phyloP scores from a whole-genome alignment of 2,888 invertebrate species.

The Eurytoma californica region DNA sequence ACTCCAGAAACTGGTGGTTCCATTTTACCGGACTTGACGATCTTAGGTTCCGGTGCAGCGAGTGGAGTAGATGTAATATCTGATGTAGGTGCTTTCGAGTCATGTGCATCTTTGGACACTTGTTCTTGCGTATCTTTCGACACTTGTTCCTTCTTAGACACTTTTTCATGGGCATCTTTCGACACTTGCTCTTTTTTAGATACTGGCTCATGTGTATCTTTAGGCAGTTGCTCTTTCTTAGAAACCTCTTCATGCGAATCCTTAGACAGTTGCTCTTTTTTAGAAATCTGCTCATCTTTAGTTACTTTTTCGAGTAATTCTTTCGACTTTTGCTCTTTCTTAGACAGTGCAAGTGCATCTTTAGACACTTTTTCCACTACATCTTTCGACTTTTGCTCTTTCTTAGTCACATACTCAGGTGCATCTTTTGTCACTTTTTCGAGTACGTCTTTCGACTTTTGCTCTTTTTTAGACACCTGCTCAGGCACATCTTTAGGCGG shows the following conservation, averaged over 20 bases:
- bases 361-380: neutral
- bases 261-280: neutral
- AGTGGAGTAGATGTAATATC: neutral
- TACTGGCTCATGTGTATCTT: neutral
- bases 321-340: neutral
- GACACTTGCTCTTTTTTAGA: neutral
- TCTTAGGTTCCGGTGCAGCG: slow-evolving; percentile 1
- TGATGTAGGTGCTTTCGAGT: neutral
- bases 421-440: neutral
- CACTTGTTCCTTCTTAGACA: neutral
- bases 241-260: too few relatives aligned
- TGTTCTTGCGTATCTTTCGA: neutral
- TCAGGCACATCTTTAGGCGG: neutral
- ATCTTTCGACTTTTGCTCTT: neutral
- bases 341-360: neutral
- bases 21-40: neutral
- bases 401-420: neutral
- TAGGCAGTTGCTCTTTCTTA: neutral
- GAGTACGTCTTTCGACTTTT: too few relatives aligned
- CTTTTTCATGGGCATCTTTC: neutral
- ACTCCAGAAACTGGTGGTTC: slow-evolving; percentile 22
- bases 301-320: neutral
- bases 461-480: too few relatives aligned
- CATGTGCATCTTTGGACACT: neutral
- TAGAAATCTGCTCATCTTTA: neutral